Conservation (phyloP, 2,797 vertebrate species). For the Anguilla obscura region DNA sequence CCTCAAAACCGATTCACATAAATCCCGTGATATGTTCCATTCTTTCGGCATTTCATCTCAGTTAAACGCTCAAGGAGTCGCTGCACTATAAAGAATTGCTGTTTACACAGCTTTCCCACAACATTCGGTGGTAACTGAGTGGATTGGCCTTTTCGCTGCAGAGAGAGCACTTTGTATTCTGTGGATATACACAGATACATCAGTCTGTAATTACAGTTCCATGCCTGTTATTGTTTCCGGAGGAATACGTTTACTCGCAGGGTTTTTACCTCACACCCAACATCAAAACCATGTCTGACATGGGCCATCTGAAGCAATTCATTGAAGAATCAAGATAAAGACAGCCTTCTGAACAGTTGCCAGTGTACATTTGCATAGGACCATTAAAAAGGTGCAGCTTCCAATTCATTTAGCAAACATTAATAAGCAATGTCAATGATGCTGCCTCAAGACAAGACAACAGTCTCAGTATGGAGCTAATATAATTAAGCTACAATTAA, state of each 20-base stretch:
- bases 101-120: background rate
- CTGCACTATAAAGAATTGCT: background rate
- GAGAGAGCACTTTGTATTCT: background rate
- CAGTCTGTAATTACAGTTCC: background rate
- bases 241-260: background rate
- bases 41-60: background rate
- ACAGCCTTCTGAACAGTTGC: background rate
- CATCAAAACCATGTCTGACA: background rate
- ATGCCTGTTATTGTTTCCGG: background rate
- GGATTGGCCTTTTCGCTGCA: background rate
- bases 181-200: background rate
- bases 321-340: background rate
- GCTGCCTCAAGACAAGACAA: background rate
- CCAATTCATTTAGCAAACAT: background rate
- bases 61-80: constrained; percentile 5
- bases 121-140: background rate
- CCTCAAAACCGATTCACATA: background rate
- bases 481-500: too few species aligned
- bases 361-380: background rate
- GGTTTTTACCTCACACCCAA: background rate
- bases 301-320: background rate
- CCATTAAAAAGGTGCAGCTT: background rate
- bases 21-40: background rate
- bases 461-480: background rate
- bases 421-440: background rate